Evolutionary conservation across 1,140 invertebrate species (phyloP), one percentile per base, ranked within the genome.

Genomic region (Drosophila littoralis): DNA sequence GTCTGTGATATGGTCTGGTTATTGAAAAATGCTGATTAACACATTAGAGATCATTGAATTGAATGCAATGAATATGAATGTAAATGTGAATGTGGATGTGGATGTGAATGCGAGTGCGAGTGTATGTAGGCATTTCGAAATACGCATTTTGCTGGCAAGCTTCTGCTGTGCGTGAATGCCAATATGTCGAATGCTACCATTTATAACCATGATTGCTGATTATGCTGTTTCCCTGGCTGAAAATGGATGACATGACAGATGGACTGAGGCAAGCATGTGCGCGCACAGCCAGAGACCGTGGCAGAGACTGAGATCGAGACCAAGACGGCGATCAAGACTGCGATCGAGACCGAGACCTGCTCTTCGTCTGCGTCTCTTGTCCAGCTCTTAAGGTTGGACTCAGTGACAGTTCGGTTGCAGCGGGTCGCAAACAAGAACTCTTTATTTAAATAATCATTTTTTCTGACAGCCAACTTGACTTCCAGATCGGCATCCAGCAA

Each of bases 391-490:
- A 52, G 55, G 38, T 40, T 58, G 22, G 57, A 69, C 58, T 73
- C 84, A 82, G 81, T 83, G 84, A 90, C 89, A 91, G 81, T 86
- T 86, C 82, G 71, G 81, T 90, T 91, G 85, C 82, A 83, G 79
- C 70, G 66, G 61, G 55, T 77, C 82, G 77, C 82, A 74, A 82
- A 77, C 71, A 74, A 90, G 74, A 76, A 77, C 82, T 90, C 79
- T 86, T 59, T 90, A 91, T 91, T 91, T 91, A 91, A 91, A 91
- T 91, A 91, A 91, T 91, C 90, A 91, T 91, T 91, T 91, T 91
- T 91, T 91, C 72, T 91, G 90, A 91, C 90, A 91, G 83, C 79
- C 85, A 90, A 91, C 85, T 91, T 91, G 90, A 91, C 90, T 91
- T 91, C 90, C 90, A 91, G 90, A 91, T 91, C 90, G 83, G 78